Percentiles rank a stretch among this genome's conserved stretches.
Evolutionary conservation across 2,113 vertebrate species (phyloP).

Genomic region (Tursiops truncatus): DNA sequence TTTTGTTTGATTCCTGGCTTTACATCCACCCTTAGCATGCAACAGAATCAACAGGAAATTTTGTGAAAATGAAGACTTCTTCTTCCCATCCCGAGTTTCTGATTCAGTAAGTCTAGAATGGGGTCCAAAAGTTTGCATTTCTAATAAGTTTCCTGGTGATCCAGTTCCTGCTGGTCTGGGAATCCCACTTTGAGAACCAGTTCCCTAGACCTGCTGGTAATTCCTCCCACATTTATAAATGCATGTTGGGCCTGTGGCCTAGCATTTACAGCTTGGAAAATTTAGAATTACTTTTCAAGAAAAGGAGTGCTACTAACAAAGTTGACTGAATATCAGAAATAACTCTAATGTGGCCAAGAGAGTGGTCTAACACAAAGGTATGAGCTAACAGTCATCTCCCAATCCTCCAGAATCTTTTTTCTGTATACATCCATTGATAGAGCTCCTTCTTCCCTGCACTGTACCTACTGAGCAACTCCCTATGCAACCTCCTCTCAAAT

Average conservation of each 20-base stretch:
- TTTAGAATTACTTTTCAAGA: not conserved
- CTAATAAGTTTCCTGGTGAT: not conserved
- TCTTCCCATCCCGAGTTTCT: not conserved
- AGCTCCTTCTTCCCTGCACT: not conserved
- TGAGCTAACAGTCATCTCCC: not conserved
- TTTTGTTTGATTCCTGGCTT: not conserved
- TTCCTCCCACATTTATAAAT: not conserved
- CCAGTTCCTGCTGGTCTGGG: not conserved
- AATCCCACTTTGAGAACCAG: not conserved
- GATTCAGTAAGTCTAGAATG: not conserved
- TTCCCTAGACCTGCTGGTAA: not conserved
- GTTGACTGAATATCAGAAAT: not conserved
- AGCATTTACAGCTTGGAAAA: not conserved
- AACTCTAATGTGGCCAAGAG: not conserved
- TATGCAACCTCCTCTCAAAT: not conserved
- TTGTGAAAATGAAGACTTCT: not conserved
- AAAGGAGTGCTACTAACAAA: not conserved
- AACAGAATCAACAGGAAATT: not conserved
- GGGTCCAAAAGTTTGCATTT: not conserved
- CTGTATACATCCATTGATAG: accelerated
- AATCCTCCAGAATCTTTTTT: not conserved
- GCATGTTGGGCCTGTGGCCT: not conserved
- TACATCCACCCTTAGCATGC: accelerated
- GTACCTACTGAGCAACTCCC: not conserved
- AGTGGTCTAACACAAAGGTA: not conserved